A percentile compares a stretch with the other conserved stretches of the same genome.
Evolutionary conservation across 2,797 vertebrate species (phyloP).

Genomic region (Malacoraja senta): DNA sequence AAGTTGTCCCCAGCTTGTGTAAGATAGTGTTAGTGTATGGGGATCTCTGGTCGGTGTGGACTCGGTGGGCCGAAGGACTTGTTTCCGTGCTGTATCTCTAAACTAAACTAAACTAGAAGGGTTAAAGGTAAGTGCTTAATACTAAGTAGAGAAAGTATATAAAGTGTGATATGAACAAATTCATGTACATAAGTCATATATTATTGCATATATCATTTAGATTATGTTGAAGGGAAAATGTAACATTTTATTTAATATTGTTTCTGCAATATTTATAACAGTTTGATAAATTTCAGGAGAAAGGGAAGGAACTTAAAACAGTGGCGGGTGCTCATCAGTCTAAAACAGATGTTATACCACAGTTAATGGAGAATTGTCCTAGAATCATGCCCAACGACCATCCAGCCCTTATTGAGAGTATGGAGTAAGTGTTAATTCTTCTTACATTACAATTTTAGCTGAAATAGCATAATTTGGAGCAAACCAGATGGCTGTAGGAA

Average conservation of each 20-base stretch:
- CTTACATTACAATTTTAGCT: too few species aligned
- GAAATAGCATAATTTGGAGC: too few species aligned
- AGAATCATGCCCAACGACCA: background rate
- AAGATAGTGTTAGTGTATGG: too few species aligned
- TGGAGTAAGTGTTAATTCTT: conserved; percentile 2
- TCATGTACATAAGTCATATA: background rate
- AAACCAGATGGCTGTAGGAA: too few species aligned
- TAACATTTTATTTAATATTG: background rate
- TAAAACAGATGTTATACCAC: background rate
- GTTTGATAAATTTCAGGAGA: background rate
- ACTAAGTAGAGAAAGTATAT: background rate
- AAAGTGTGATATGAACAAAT: background rate
- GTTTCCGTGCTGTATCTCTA: too few species aligned
- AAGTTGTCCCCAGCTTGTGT: too few species aligned
- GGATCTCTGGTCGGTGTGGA: too few species aligned
- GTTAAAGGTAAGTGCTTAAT: background rate
- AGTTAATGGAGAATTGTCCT: background rate
- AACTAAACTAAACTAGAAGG: too few species aligned
- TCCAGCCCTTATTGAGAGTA: background rate
- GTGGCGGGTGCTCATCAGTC: background rate
- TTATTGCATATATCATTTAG: background rate
- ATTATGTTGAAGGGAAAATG: background rate
- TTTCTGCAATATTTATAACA: conserved; percentile 7
- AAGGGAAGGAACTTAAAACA: background rate
- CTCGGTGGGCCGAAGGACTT: too few species aligned